phyloP scores from a whole-genome alignment of 2,113 vertebrate species.

The Dolichotis patagonum region DNA sequence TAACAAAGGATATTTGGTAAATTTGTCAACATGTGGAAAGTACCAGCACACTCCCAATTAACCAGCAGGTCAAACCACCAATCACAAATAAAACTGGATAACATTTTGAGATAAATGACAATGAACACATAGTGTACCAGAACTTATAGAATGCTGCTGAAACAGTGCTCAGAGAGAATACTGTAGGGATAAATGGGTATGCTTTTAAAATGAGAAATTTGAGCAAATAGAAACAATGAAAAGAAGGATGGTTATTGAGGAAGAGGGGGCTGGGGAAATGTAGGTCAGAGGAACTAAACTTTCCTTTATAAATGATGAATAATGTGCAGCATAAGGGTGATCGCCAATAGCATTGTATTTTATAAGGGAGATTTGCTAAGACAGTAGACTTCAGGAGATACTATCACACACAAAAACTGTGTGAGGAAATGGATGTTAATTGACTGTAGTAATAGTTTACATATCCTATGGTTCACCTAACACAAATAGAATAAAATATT shows the following conservation, averaged over 20 bases:
- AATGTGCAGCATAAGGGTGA: not conserved
- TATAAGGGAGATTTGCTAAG: not conserved
- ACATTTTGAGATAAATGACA: not conserved
- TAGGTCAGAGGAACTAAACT: not conserved
- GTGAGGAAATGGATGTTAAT: not conserved
- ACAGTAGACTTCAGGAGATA: not conserved
- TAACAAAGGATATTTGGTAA: not conserved
- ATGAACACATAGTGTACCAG: not conserved
- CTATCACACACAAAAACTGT: not conserved
- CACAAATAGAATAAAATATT: not conserved
- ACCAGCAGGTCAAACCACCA: not conserved
- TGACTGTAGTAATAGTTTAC: not conserved
- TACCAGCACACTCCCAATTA: not conserved
- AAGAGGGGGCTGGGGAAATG: not conserved
- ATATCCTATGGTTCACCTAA: not conserved
- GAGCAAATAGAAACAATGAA: not conserved
- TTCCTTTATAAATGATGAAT: not conserved
- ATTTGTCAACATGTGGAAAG: not conserved
- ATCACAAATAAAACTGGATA: not conserved
- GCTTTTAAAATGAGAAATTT: not conserved
- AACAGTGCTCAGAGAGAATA: not conserved
- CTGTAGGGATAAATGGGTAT: not conserved
- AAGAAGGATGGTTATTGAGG: not conserved
- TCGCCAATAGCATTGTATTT: not conserved
- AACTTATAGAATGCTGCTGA: not conserved